These are phyloP conservation scores for Pantherophis guttatus DNA, from an alignment of 2,113 vertebrate species.

Conservation along the genomic window DNA sequence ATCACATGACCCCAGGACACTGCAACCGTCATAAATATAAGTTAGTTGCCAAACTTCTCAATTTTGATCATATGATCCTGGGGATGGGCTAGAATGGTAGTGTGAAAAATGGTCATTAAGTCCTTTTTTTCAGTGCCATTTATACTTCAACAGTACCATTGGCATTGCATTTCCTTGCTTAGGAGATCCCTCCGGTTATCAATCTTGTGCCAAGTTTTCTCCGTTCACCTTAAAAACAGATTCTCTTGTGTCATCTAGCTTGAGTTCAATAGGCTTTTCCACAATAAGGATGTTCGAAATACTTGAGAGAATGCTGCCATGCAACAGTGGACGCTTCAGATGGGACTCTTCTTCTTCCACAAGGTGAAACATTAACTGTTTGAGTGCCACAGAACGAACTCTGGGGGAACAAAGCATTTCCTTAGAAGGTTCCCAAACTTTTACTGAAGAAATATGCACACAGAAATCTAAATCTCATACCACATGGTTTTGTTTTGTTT, in stretches of 20 bases:
- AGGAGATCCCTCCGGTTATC: background rate
- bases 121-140: background rate
- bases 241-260: conserved; percentile 76
- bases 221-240: conserved; percentile 85
- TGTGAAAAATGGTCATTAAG: background rate
- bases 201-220: background rate
- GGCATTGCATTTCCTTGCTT: background rate
- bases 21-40: background rate
- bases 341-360: conserved; percentile 64
- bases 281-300: conserved; percentile 76
- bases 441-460: background rate
- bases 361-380: conserved; percentile 82
- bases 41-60: background rate
- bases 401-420: conserved; percentile 63
- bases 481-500: background rate
- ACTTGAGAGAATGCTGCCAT: conserved; percentile 69
- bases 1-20: background rate
- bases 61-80: background rate
- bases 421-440: background rate
- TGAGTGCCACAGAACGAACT: conserved; percentile 78
- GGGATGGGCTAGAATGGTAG: background rate
- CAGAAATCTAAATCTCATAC: background rate
- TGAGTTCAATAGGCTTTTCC: conserved; percentile 76
- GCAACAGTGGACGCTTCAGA: conserved; percentile 71
- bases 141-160: background rate